Evolutionary conservation across 2,797 vertebrate genomes (phyloP), one percentile per base, ranked within the genome.

Genomic region (Lepilemur septentrionalis): DNA sequence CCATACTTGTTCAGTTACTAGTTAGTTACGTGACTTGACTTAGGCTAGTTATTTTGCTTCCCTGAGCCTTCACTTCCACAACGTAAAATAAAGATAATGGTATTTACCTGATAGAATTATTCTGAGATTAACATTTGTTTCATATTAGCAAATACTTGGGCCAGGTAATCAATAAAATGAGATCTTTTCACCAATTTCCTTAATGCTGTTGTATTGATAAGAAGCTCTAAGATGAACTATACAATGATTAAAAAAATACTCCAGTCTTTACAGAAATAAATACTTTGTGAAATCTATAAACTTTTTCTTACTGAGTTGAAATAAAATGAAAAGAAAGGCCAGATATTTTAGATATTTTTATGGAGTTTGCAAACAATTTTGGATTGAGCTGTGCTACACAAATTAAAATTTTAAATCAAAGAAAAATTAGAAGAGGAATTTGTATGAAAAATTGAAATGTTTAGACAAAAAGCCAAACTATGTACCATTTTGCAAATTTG

Each of bases 351-450:
- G 17, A 65, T 79, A 38, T 38, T 86, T 79, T 94, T 75, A 35
- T 76, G 52, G 82, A 67, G 32, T 63, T 91, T 80, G 46, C 46
- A 80, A 43, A 73, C 48, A 25, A 35, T 67, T 89, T 82, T 96
- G 67, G 28, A 78, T 67, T 52, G 65, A 96, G 69, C 17, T 50
- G 23, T 92, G n/a, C 22, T 63, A 12, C 23, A 41, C 87, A 86
- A 82, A 69, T 93, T 93, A 79, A 85, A 90, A 93, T 65, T 95
- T 59, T 83, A 83, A 81, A 79, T 73, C 11, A 57, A 86, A 93
- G 22, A 93, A 94, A 80, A 92, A 93, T 75, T 89, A 41, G 67
- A 86, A 94, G 79, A 59, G 15, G 65, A 87, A 94, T 76, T 67
- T 89, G 41, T 80, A 50, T 75, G 38, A 84, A 89, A 84, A 18